Conservation (phyloP, 2,888 invertebrate genomes). For the Melolontha melolontha region DNA sequence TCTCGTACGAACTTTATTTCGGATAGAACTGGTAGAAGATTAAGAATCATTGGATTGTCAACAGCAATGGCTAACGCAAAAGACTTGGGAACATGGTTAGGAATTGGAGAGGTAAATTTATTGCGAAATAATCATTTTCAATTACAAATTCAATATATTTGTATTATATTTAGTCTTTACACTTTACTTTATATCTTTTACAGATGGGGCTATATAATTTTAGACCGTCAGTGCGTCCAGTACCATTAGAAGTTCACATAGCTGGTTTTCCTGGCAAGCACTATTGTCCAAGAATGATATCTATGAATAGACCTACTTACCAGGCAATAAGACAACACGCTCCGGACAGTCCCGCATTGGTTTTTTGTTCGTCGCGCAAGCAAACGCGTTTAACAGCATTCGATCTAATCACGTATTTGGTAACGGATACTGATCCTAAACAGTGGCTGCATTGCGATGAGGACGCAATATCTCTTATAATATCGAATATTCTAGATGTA, state of each 20-base stretch:
- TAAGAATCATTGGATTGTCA: constrained; percentile 94
- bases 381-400: constrained; percentile 97
- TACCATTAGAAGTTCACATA: constrained; percentile 88
- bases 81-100: constrained; percentile 97
- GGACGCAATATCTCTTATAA: constrained; percentile 83
- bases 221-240: constrained; percentile 96
- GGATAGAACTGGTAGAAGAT: constrained; percentile 83
- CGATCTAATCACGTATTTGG: constrained; percentile 91
- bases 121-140: not conserved
- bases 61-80: constrained; percentile 98
- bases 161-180: not conserved
- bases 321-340: constrained; percentile 95
- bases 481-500: constrained; percentile 74
- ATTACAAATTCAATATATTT: too few species aligned
- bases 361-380: constrained; percentile 96
- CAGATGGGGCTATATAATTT: constrained; percentile 96
- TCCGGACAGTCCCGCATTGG: constrained; percentile 88
- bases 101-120: constrained; percentile 73
- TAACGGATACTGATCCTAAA: constrained; percentile 92
- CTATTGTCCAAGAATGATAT: constrained; percentile 99
- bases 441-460: constrained; percentile 94
- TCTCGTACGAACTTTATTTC: constrained; percentile 97
- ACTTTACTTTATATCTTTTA: too few species aligned
- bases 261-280: constrained; percentile 97
- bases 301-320: constrained; percentile 99